Percentiles rank a stretch among this genome's conserved stretches.
Evolutionary conservation across 2,113 vertebrate genomes (phyloP).

Genomic region (Panurus biarmicus): DNA sequence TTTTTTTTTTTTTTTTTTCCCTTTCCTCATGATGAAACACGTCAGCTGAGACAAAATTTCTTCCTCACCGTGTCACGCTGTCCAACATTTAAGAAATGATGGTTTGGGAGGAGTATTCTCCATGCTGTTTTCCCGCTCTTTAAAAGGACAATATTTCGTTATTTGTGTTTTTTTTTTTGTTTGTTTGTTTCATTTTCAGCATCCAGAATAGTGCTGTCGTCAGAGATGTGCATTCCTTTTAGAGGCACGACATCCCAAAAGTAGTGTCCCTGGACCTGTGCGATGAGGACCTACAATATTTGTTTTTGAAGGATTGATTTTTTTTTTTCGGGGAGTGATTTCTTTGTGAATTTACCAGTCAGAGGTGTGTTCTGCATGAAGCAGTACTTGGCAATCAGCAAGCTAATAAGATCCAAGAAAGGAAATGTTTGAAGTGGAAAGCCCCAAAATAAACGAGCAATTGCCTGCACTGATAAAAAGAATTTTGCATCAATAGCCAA

Average conservation of each 20-base stretch:
- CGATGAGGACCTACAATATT: not conserved
- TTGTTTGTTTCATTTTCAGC: not conserved
- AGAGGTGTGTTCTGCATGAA: not conserved
- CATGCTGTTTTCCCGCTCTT: not conserved
- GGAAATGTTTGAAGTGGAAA: not conserved
- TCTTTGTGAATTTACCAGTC: not conserved
- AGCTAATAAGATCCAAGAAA: not conserved
- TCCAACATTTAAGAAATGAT: not conserved
- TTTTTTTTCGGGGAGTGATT: not conserved
- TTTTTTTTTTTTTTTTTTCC: too few species aligned
- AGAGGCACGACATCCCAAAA: not conserved
- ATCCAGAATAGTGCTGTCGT: not conserved
- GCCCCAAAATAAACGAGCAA: not conserved
- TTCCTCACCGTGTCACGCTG: rapidly evolving
- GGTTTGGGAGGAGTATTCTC: not conserved
- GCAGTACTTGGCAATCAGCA: not conserved
- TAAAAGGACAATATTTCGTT: not conserved
- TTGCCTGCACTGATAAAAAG: not conserved
- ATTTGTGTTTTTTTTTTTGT: not conserved
- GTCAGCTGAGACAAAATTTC: not conserved
- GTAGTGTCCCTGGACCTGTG: not conserved
- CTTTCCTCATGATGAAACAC: not conserved
- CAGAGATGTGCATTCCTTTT: not conserved
- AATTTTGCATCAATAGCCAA: not conserved
- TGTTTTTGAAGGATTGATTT: not conserved